phyloP scores from a whole-genome alignment of 2,888 invertebrate genomes.

The Mimas tiliae region DNA sequence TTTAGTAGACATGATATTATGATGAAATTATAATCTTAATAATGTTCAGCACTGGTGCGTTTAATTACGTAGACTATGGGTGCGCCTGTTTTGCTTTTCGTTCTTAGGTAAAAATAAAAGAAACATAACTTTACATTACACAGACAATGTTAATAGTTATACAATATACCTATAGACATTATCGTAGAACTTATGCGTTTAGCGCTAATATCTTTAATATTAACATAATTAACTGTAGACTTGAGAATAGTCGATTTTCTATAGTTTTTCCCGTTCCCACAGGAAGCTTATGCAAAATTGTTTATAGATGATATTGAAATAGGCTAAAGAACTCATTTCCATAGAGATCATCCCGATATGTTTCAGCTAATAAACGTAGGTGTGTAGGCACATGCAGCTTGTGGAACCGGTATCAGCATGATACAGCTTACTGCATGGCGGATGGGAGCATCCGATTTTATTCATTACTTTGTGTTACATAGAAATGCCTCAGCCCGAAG shows the following conservation, averaged over 20 bases:
- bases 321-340: conserved; percentile 20
- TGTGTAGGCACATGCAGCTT: conserved; percentile 66
- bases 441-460: conserved; percentile 77
- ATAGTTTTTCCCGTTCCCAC: conserved; percentile 30
- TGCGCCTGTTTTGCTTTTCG: conserved; percentile 9
- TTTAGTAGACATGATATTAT: conserved; percentile 13
- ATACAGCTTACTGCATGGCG: conserved; percentile 83
- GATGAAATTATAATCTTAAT: background rate
- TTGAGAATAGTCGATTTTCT: conserved; percentile 32
- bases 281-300: conserved; percentile 23
- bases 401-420: conserved; percentile 77
- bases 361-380: conserved; percentile 31
- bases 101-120: conserved; percentile 7
- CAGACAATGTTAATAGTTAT: conserved; percentile 11
- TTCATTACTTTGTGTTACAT: conserved; percentile 77
- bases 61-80: background rate
- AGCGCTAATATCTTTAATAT: conserved; percentile 28
- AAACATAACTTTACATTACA: background rate
- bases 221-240: conserved; percentile 33
- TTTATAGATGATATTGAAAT: conserved; percentile 29
- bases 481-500: conserved; percentile 82
- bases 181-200: conserved; percentile 34
- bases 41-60: conserved; percentile 16
- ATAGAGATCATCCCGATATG: conserved; percentile 21
- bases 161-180: conserved; percentile 30